Evolutionary conservation across 2,113 vertebrate genomes (phyloP).

Genomic region (Sturnira hondurensis): DNA sequence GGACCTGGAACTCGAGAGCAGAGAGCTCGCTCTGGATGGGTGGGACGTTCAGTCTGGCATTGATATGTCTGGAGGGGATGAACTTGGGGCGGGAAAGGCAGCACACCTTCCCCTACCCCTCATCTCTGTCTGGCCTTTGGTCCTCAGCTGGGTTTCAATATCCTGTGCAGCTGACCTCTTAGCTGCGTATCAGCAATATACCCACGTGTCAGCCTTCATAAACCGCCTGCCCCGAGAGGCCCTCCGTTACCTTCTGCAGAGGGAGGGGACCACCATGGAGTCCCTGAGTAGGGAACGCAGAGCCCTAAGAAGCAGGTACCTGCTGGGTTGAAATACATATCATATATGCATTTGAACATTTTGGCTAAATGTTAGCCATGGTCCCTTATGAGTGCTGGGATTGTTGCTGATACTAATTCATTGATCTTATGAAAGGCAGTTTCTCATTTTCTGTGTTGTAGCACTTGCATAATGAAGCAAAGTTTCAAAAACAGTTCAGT

Average conservation of each 20-base stretch:
- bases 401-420: not conserved
- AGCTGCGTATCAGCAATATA: not conserved
- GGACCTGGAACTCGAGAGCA: not conserved
- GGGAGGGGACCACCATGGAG: not conserved
- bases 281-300: not conserved
- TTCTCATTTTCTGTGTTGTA: not conserved
- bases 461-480: not conserved
- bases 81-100: not conserved
- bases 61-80: not conserved
- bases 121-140: not conserved
- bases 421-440: not conserved
- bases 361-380: not conserved
- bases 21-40: not conserved
- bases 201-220: not conserved
- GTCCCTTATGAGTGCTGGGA: too few species aligned
- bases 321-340: rapidly evolving
- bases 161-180: not conserved
- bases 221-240: not conserved
- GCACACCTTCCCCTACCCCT: not conserved
- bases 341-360: not conserved
- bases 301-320: not conserved
- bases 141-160: not conserved
- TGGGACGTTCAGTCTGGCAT: not conserved
- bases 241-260: not conserved
- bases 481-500: not conserved